These are phyloP conservation scores for Heptranchias perlo DNA, from an alignment of 2,113 vertebrate species.

Conservation along the genomic window DNA sequence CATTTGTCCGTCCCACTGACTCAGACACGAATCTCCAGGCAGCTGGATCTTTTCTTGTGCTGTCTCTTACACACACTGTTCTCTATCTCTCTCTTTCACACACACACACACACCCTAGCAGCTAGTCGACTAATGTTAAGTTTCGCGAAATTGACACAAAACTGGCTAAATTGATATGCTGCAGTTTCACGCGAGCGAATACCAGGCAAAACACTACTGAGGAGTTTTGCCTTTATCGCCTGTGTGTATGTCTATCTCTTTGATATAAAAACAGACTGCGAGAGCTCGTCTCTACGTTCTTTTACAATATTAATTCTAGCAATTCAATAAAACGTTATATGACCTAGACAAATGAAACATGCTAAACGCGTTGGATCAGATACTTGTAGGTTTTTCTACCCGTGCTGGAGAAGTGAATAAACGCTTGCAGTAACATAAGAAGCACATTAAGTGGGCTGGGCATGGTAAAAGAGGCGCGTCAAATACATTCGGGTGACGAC, in stretches of 20 bases:
- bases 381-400: not conserved
- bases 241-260: not conserved
- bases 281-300: not conserved
- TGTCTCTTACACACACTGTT: not conserved
- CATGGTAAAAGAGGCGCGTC: not conserved
- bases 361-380: not conserved
- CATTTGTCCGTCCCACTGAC: not conserved
- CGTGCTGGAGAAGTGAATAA: not conserved
- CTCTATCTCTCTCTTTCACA: not conserved
- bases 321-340: not conserved
- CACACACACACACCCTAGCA: not conserved
- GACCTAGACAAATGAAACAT: not conserved
- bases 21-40: not conserved
- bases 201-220: not conserved
- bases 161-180: not conserved
- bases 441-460: constrained; percentile 11
- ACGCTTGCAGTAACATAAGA: too few species aligned
- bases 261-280: not conserved
- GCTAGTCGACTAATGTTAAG: not conserved
- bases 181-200: not conserved
- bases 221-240: not conserved
- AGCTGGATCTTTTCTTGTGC: not conserved
- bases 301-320: not conserved
- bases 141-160: constrained; percentile 12
- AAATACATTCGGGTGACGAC: not conserved